Evolutionary conservation across 2,888 invertebrate species (phyloP).

Genomic region (Epiperipatus broadwayi): DNA sequence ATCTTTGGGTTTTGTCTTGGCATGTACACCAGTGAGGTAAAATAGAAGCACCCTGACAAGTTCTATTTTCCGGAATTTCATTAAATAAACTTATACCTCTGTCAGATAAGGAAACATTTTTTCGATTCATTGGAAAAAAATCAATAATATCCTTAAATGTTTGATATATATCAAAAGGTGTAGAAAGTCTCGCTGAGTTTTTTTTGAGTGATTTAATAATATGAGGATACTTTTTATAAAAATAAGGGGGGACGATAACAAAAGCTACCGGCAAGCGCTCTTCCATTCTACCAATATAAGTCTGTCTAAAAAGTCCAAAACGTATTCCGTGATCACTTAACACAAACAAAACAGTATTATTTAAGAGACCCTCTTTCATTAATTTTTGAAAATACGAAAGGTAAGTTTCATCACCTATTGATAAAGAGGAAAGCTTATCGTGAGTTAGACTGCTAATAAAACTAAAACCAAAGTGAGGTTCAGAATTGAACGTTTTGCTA

Average conservation of each 20-base stretch:
- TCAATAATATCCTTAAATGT: no score
- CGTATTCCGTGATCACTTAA: slow-evolving; percentile 30
- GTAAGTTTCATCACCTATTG: slow-evolving; percentile 47
- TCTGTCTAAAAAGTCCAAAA: slow-evolving; percentile 25
- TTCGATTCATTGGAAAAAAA: no score
- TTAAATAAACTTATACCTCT: no score
- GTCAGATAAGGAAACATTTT: no score
- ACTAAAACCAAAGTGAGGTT: slow-evolving; percentile 56
- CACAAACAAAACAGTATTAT: slow-evolving; percentile 18
- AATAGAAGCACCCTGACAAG: no score
- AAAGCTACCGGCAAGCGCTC: slow-evolving; percentile 65
- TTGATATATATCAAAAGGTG: no score
- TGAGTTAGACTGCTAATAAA: slow-evolving; percentile 69
- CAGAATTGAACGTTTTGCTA: slow-evolving; percentile 37
- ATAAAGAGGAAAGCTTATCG: slow-evolving; percentile 41
- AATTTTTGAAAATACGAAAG: slow-evolving; percentile 22
- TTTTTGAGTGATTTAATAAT: slow-evolving; percentile 46
- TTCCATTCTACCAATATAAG: slow-evolving; percentile 46
- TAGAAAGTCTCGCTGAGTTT: no score
- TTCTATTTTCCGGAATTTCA: no score
- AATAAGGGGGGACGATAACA: slow-evolving; percentile 49
- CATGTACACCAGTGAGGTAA: no score
- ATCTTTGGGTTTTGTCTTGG: no score
- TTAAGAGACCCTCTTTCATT: slow-evolving; percentile 15
- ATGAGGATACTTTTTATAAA: slow-evolving; percentile 39